Conservation (phyloP, 2,888 invertebrate genomes). For the Drosophila heteroneura region DNA sequence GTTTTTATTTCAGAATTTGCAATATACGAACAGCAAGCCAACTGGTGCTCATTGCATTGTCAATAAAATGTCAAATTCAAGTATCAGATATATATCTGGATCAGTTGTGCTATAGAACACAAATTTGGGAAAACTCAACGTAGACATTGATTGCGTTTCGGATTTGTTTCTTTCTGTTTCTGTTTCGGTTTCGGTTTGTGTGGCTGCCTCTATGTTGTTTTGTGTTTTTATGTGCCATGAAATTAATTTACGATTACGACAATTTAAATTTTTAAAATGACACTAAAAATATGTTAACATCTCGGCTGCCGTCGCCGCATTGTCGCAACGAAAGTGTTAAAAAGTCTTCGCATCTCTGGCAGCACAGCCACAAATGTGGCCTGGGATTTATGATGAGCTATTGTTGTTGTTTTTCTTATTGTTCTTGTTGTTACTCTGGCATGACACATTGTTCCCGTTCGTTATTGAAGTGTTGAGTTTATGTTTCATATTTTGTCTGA, state of each 20-base stretch:
- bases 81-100: constrained; percentile 26
- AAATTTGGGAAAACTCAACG: constrained; percentile 19
- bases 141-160: constrained; percentile 17
- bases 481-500: constrained; percentile 64
- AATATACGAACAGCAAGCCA: constrained; percentile 19
- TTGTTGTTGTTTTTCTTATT: constrained; percentile 14
- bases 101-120: constrained; percentile 53
- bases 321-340: constrained; percentile 76
- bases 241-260: constrained; percentile 85
- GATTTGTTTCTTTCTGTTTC: not conserved
- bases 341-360: constrained; percentile 45
- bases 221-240: constrained; percentile 83
- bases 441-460: constrained; percentile 60
- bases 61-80: constrained; percentile 35
- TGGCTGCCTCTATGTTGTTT: constrained; percentile 19
- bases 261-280: constrained; percentile 82
- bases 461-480: constrained; percentile 68
- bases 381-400: constrained; percentile 61
- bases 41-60: constrained; percentile 32
- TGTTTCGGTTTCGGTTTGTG: not conserved
- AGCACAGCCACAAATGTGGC: constrained; percentile 60
- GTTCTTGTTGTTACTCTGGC: constrained; percentile 25
- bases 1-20: constrained; percentile 12
- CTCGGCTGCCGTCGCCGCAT: constrained; percentile 57
- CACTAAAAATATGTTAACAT: constrained; percentile 80